Evolutionary conservation across 2,797 vertebrate species (phyloP), one percentile per base, ranked within the genome.

Genomic region (Clamator glandarius): DNA sequence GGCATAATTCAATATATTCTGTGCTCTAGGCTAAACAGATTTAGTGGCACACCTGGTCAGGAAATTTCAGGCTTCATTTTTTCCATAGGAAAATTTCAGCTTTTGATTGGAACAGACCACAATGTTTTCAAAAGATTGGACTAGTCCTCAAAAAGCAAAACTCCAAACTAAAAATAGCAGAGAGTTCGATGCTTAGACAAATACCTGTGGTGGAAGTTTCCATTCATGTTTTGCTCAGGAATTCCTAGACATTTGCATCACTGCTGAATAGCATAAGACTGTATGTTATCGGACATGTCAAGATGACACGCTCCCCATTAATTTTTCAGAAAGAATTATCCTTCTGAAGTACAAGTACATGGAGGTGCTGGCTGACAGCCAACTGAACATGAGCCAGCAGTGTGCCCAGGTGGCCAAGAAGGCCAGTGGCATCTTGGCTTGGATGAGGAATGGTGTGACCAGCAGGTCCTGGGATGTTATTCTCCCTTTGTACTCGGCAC

Each of bases 261-360:
- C 48, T 39, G 7, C 15, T 18, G 21, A 54, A 54, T 10, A 44
- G 7, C 17, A 5, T 20, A 44, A 51, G 6, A 9, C 7, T 44
- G 2, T 21, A 4, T 33, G 13, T 25, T 55, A 36, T 6, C 24
- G 51, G 15, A 39, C 5, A 14, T 13, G 6, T 2, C 48, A 50
- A 66, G 13, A 4, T 1, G 0, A 28, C 11, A 25, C 50, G 9
- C 14, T 46, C 8, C 20, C 5, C 1, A 1, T 61, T 51, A 28
- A 5, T 59, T 24, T 6, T 2, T 1, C 9, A 59, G 39, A 64
- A 68, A 4, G 24, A 59, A 73, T 62, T 39, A 39, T 39, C 12
- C 39, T 39, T 39, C 39, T 39, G 39, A 39, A 39, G 39, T 39
- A 12, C 9, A 39, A 39, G 39, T 9, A 39, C 12, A 9, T 39